phyloP scores from a whole-genome alignment of 2,797 vertebrate species.

The Phalanger gymnotis region DNA sequence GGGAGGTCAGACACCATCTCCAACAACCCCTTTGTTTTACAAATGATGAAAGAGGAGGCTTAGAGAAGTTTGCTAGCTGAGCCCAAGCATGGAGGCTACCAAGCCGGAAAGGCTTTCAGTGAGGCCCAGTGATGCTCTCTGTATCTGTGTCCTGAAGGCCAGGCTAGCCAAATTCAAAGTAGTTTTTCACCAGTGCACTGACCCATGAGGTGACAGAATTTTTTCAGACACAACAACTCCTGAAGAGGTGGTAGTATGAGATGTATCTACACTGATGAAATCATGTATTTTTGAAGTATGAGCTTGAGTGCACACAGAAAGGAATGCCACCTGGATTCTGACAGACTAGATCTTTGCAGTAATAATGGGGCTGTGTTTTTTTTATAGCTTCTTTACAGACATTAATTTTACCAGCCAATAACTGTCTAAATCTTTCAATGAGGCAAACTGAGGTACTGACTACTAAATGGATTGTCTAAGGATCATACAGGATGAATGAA shows the following conservation, averaged over 20 bases:
- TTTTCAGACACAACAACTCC: neutral
- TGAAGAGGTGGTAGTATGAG: neutral
- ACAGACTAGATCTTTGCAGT: neutral
- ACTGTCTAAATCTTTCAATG: neutral
- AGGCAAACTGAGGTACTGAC: neutral
- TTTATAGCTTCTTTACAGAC: neutral
- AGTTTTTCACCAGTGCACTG: neutral
- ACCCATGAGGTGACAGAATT: neutral
- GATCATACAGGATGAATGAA: neutral
- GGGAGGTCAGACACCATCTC: neutral
- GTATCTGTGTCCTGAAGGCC: neutral
- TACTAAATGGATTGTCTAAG: neutral
- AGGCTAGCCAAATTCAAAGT: neutral
- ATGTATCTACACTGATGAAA: neutral
- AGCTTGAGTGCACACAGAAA: neutral
- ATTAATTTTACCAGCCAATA: neutral
- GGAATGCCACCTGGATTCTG: neutral
- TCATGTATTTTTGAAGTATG: neutral
- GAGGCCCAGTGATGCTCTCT: neutral
- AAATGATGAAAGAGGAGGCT: neutral
- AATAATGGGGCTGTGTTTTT: neutral
- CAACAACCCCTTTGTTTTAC: neutral
- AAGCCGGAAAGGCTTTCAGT: neutral
- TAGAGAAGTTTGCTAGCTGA: neutral
- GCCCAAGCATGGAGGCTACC: neutral